phyloP scores from a whole-genome alignment of 2,888 invertebrate species.

The Mycalesis mineus region DNA sequence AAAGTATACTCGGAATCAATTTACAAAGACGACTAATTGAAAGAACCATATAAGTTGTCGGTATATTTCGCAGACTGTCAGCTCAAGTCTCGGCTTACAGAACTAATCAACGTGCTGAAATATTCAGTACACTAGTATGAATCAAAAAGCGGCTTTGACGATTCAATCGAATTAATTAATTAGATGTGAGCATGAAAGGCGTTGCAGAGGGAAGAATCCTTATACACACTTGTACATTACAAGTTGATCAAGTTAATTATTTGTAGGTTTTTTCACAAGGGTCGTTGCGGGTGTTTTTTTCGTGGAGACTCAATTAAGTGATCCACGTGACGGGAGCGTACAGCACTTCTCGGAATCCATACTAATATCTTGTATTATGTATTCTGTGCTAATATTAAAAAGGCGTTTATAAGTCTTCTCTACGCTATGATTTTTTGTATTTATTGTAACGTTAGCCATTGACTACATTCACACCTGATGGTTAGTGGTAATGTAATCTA shows the following conservation, averaged over 20 bases:
- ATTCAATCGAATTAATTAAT: constrained; percentile 5
- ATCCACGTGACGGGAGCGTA: neutral
- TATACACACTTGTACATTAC: neutral
- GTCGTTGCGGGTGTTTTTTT: neutral
- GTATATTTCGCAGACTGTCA: neutral
- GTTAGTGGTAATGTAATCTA: too few relatives aligned
- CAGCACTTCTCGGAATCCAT: too few relatives aligned
- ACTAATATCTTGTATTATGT: too few relatives aligned
- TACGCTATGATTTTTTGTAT: too few relatives aligned
- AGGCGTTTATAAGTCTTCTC: too few relatives aligned
- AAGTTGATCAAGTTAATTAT: neutral
- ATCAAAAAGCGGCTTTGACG: neutral
- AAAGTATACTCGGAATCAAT: too few relatives aligned
- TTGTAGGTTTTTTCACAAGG: neutral
- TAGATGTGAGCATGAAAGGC: neutral
- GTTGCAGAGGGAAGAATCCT: neutral
- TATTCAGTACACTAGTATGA: neutral
- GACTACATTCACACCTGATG: too few relatives aligned
- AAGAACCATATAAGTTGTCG: neutral
- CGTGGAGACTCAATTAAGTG: neutral
- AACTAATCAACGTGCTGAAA: neutral
- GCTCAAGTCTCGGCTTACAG: neutral
- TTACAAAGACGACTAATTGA: neutral
- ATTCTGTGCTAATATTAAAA: too few relatives aligned
- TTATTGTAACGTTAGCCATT: too few relatives aligned